Percentiles rank a stretch among this genome's conserved stretches.
phyloP scores from a whole-genome alignment of 2,113 vertebrate genomes.

The Hirundichthys speculiger region DNA sequence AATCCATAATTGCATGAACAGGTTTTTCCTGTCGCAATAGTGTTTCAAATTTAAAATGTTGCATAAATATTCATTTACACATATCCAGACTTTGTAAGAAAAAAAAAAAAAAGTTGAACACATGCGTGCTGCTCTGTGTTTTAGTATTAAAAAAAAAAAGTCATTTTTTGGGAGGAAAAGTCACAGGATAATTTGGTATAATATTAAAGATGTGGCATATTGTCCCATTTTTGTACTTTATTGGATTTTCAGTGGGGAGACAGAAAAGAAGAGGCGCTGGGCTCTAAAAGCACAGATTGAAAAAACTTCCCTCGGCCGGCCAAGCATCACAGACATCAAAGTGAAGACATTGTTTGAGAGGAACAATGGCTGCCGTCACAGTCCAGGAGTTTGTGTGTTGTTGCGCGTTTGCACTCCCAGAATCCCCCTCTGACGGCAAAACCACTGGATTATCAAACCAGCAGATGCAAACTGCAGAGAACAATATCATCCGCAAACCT shows the following conservation, averaged over 20 bases:
- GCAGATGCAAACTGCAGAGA: constrained; percentile 74
- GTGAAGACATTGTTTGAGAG: constrained; percentile 92
- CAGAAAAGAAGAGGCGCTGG: constrained; percentile 21
- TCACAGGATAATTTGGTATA: too few relatives aligned
- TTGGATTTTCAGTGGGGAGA: constrained; percentile 12
- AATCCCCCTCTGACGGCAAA: constrained; percentile 80
- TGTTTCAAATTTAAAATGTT: not conserved
- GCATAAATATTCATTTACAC: not conserved
- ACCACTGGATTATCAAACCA: constrained; percentile 82
- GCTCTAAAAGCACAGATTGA: constrained; percentile 51
- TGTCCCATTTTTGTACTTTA: constrained; percentile 1
- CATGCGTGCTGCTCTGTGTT: too few relatives aligned
- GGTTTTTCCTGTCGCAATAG: too few relatives aligned
- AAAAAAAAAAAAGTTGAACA: too few relatives aligned
- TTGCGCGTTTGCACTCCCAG: constrained; percentile 79
- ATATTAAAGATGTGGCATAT: too few relatives aligned
- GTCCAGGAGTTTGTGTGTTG: constrained; percentile 87
- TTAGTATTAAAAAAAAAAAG: too few relatives aligned
- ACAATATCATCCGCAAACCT: constrained; percentile 63
- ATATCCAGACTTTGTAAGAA: too few relatives aligned
- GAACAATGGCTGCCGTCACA: constrained; percentile 92
- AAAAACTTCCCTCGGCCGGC: constrained; percentile 69
- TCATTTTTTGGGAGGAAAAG: too few relatives aligned
- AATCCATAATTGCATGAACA: too few relatives aligned
- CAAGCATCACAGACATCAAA: constrained; percentile 87